Base-by-base conservation (phyloP, 2,888 invertebrate species). In the Leucophora obtusa region DNA sequence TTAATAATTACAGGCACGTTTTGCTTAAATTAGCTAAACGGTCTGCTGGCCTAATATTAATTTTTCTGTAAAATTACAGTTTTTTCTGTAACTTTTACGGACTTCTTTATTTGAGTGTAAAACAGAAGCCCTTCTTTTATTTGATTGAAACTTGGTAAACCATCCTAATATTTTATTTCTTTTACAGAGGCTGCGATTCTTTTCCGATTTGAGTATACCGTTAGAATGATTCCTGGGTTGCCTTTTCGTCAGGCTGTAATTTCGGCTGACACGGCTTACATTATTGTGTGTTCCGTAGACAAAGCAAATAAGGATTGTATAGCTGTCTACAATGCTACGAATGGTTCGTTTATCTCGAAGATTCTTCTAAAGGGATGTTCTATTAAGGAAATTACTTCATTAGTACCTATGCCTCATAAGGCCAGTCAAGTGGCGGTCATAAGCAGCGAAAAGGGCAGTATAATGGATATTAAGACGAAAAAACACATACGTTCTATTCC, bases 401-500 rank as follows among this genome's bases (percentile, higher is more conserved):
- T 97, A 60, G 93, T 96, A 6, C 94, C 96, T 0, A 93, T 97
- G 91, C 96, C 97, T 0, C 96, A 96, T 88, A 96, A 96, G 88
- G 92, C 94, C 0, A 93, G 95, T 79, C 95, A 96, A 92, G 93
- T 98, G 7, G 97, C 96, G 0, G 94, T 98, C 0, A 94, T 98
- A 4, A 96, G 97, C 68, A 94, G 94, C 9, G 98, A 98, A 85
- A 98, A 97, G 89, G 96, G 96, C 11, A 96, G 95, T 81, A 94
- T 98, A 51, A 91, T 98, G 84, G 98, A 98, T 86, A 95, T 98
- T 79, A 95, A 95, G 87, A 95, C 94, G 17, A 98, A 97, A 86
- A 95, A 96, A 85, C 94, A 96, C 82, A 91, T 98, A n/a, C 93
- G 97, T 66, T 94, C 96, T 0, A 94, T 98, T 14, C 94, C 95